These are phyloP conservation scores for Apostichopus japonicus DNA, from an alignment of 35 echinoderm and acorn worm species.

Conservation along the genomic window DNA sequence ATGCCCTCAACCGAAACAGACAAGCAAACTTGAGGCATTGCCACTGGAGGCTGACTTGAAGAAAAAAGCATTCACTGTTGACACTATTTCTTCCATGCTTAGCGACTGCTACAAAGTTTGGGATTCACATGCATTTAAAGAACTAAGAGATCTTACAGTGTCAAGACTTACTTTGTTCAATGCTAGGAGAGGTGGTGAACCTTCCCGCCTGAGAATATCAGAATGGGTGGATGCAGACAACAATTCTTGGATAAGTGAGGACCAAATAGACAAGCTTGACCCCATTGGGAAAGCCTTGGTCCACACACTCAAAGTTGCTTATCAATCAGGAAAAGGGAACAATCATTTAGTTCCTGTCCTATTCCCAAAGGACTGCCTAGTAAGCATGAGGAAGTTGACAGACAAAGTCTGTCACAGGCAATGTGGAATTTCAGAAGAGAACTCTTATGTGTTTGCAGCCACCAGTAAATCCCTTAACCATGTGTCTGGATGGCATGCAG, in stretches of 20 bases:
- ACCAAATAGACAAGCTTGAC: conserved; percentile 34
- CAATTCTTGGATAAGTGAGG: conserved; percentile 60
- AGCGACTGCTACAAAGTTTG: no score
- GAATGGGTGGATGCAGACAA: conserved; percentile 64
- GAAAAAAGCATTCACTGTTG: conserved; percentile 30
- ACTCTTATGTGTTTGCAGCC: conserved; percentile 57
- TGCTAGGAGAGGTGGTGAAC: conserved; percentile 50
- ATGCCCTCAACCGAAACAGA: neutral
- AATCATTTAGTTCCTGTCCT: conserved; percentile 67
- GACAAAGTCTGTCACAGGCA: neutral
- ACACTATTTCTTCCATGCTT: neutral
- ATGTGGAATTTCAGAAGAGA: neutral
- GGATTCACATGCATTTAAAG: conserved; percentile 31
- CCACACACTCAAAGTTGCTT: conserved; percentile 6
- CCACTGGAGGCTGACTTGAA: conserved; percentile 62
- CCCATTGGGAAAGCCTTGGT: conserved; percentile 39
- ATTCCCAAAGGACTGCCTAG: conserved; percentile 53
- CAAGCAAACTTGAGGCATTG: conserved; percentile 21
- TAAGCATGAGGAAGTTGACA: conserved; percentile 34
- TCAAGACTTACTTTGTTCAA: conserved; percentile 51
- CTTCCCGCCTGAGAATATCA: conserved; percentile 8
- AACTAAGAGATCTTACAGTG: conserved; percentile 57
- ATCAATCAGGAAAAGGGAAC: conserved; percentile 55
- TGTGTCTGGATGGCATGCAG: conserved; percentile 78
- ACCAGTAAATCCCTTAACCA: conserved; percentile 51